A percentile compares a stretch with the other conserved stretches of the same genome.
Evolutionary conservation across 2,113 vertebrate species (phyloP).

Genomic region (Myrmecobius fasciatus): DNA sequence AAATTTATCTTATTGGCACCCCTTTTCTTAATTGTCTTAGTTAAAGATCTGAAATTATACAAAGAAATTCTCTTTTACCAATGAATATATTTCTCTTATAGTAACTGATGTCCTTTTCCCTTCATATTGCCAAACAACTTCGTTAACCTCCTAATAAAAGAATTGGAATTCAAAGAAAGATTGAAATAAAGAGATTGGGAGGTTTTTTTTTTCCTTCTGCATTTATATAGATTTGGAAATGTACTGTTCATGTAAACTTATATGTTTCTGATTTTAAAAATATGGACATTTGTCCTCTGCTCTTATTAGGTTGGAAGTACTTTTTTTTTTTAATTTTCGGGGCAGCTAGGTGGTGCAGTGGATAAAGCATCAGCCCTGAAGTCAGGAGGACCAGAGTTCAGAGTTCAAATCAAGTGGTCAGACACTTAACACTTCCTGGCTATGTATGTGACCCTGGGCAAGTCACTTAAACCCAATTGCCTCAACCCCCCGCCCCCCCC

Average conservation of each 20-base stretch:
- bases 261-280: neutral
- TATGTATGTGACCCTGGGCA: too few relatives aligned
- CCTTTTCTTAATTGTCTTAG: neutral
- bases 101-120: neutral
- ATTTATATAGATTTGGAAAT: neutral
- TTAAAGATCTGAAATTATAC: conserved; percentile 4
- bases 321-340: too few relatives aligned
- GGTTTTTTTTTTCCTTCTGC: too few relatives aligned
- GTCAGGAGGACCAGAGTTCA: too few relatives aligned
- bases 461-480: too few relatives aligned
- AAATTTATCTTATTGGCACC: conserved; percentile 1
- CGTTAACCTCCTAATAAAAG: neutral
- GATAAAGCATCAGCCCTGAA: too few relatives aligned
- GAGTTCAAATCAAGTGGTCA: too few relatives aligned
- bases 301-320: neutral
- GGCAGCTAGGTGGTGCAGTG: too few relatives aligned
- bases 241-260: neutral
- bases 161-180: neutral
- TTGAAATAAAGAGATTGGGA: neutral
- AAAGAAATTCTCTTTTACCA: neutral
- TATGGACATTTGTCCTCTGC: neutral
- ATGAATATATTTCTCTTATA: neutral
- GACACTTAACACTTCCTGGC: too few relatives aligned
- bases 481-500: too few relatives aligned
- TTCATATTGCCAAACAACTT: neutral